Evolutionary conservation across 2,888 invertebrate genomes (phyloP), one percentile per base, ranked within the genome.

Genomic region (Xanthorhoe designata): DNA sequence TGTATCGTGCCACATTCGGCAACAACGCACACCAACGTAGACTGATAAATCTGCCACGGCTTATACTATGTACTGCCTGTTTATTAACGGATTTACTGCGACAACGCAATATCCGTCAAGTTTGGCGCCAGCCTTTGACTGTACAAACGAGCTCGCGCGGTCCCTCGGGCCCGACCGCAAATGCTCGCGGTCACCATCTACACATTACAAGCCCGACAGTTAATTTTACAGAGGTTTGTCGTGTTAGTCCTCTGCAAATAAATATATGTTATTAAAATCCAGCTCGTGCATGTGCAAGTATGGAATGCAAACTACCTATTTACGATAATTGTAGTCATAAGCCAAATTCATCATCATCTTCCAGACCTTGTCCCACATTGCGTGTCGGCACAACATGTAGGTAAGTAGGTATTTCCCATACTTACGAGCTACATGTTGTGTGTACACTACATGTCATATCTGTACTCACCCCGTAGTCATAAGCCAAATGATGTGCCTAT

Each of bases 161-260:
- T 51, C 64, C 47, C 56, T 13, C n/a, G 61, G 55, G 54, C 57
- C 38, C 49, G 50, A 68, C 70, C 71, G 59, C 71, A 67, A 70
- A 66, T 66, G 61, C 55, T 59, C 64, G 64, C 63, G 61, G 60
- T 38, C 45, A 61, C 63, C 59, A 50, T 59, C 49, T 61, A 55
- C 69, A 70, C 66, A 66, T 62, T 60, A 65, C 47, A 54, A 57
- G 61, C 64, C 56, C 64, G 61, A 69, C 70, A 55, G 52, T 64
- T 67, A 59, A 70, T 74, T 72, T 72, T 63, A 62, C 66, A 50
- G 53, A 61, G 69, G 70, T 66, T 66, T 70, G 63, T 69, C 57
- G 50, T 45, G 32, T 54, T 54, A 54, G 42, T 49, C 29, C 59
- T 51, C 17, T 52, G 60, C 17, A 60, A 56, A 63, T 63, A 67